phyloP scores from a whole-genome alignment of 2,888 invertebrate genomes.

The Corbicula japonica region DNA sequence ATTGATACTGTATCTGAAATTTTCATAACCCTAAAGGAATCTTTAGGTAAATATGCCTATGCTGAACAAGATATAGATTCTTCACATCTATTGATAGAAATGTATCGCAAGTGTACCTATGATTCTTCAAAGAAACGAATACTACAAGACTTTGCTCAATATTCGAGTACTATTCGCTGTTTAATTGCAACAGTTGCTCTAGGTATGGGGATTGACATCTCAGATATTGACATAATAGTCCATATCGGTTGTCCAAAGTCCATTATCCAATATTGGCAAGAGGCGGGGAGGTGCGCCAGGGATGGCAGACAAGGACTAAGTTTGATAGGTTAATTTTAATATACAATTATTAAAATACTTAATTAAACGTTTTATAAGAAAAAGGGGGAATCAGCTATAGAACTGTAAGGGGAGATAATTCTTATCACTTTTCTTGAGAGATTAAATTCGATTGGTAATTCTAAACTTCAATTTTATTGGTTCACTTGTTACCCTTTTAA shows the following conservation, averaged over 20 bases:
- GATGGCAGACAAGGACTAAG: constrained; percentile 47
- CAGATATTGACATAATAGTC: constrained; percentile 42
- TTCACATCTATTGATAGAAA: constrained; percentile 54
- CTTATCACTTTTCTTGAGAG: no score
- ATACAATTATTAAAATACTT: no score
- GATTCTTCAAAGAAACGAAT: constrained; percentile 50
- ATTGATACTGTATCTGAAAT: constrained; percentile 58
- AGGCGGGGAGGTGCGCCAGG: constrained; percentile 54
- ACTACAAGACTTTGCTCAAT: constrained; percentile 25
- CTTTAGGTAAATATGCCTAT: constrained; percentile 46
- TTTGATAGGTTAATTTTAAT: no score
- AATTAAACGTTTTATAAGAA: no score
- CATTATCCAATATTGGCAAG: constrained; percentile 51
- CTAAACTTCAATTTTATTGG: no score
- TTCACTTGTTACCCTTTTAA: no score
- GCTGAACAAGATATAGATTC: constrained; percentile 31
- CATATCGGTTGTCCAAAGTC: constrained; percentile 56
- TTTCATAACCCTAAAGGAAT: constrained; percentile 46
- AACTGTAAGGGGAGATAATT: no score
- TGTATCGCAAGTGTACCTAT: constrained; percentile 61
- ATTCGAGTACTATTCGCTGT: constrained; percentile 34
- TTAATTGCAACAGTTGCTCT: constrained; percentile 56
- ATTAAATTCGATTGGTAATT: no score
- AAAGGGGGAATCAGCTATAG: no score
- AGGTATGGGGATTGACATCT: constrained; percentile 61